Base-by-base conservation (phyloP, 2,113 vertebrate genomes). In the Ailurus styani region DNA sequence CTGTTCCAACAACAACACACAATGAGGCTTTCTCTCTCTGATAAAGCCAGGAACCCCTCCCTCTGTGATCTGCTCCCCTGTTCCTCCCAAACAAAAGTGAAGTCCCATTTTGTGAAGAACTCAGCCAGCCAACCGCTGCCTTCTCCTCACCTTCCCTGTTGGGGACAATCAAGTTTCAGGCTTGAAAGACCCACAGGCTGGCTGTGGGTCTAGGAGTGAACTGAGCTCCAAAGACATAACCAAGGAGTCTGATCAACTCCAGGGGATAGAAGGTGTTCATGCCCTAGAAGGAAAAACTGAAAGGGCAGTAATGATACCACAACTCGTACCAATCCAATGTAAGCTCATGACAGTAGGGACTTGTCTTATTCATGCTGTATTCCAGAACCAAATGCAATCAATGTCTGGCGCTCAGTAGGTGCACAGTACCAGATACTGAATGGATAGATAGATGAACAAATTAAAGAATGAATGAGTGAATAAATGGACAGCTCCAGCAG, bases 1-100 rank as follows among this genome's bases (percentile, higher is more conserved):
- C n/a, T 79, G 81, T 94, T 98, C 97, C 98, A 98, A 94, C 87
- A 97, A 97, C 54, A 97, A 98, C 96, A 98, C 85, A 98, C 97
- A 98, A 96, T 96, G 85, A 93, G 75, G 81, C 97, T 85, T 98
- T 98, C 97, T 98, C 91, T 95, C 93, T 97, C 89, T 89, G 47
- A 94, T 98, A 96, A 97, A 94, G 70, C 77, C 47, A 97, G 81
- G 60, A 92, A 52, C 95, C 92, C 85, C 95, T 96, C 95, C 95
- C 96, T 94, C 68, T 70, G 68, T 70, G 83, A 90, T 93, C 54
- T 88, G 29, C 31, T 82, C 54, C 66, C 27, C 85, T 70, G 31
- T 7, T 77, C 57, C 87, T 96, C 95, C 64, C 87, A 94, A 47
- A 96, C 87, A 96, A 92, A 97, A 96, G 87, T 78, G 2, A 96